A percentile compares a stretch with the other conserved stretches of the same genome.
Evolutionary conservation across 1,140 invertebrate species (phyloP).

Genomic region (Cotesia chilonis): DNA sequence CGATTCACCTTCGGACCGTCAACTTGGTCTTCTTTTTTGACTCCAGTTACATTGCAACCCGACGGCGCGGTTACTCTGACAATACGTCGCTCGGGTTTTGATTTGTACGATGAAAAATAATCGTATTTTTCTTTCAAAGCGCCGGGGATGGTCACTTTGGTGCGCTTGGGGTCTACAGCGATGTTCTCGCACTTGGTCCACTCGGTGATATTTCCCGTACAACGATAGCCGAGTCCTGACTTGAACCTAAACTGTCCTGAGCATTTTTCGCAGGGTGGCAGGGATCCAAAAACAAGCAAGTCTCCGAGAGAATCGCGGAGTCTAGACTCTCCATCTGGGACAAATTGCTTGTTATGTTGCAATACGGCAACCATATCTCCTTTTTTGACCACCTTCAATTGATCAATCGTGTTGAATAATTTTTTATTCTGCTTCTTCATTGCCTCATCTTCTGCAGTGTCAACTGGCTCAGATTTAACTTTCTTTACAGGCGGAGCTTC

Average conservation of each 20-base stretch:
- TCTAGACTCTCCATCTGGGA: constrained; percentile 74
- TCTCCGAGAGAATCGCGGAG: constrained; percentile 83
- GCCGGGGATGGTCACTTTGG: constrained; percentile 77
- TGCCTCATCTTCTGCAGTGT: constrained; percentile 67
- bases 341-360: constrained; percentile 76
- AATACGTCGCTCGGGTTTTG: constrained; percentile 70
- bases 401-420: constrained; percentile 77
- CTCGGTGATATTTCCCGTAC: constrained; percentile 83
- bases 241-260: constrained; percentile 78
- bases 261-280: constrained; percentile 83
- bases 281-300: constrained; percentile 86
- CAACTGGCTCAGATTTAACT: constrained; percentile 71
- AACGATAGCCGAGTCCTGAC: constrained; percentile 79
- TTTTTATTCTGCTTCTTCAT: constrained; percentile 81
- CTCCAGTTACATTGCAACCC: constrained; percentile 56
- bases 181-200: constrained; percentile 89
- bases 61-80: constrained; percentile 71
- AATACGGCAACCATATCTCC: constrained; percentile 73
- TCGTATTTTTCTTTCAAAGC: constrained; percentile 70
- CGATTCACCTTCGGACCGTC: constrained; percentile 70
- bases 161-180: constrained; percentile 77
- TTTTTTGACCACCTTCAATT: constrained; percentile 61
- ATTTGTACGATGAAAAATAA: constrained; percentile 77
- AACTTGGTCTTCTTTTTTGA: constrained; percentile 68
- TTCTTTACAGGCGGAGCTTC: constrained; percentile 73